phyloP scores from a whole-genome alignment of 2,113 vertebrate species.

The Paracanthobrama guichenoti region DNA sequence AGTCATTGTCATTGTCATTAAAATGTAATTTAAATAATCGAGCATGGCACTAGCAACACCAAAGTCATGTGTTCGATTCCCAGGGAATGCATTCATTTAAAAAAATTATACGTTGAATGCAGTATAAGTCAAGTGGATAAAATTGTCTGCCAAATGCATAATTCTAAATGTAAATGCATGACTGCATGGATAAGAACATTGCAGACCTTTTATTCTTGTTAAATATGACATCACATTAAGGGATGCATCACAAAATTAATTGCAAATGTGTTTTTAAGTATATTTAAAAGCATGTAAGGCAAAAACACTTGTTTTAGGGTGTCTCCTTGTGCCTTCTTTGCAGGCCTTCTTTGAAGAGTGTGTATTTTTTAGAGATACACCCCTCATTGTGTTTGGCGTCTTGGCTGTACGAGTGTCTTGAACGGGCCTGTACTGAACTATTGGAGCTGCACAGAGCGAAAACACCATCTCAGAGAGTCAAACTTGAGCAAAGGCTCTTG shows the following conservation, averaged over 20 bases:
- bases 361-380: slow-evolving; percentile 77
- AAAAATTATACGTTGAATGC: no score
- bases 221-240: background rate
- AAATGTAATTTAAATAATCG: no score
- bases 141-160: no score
- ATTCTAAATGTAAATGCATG: no score
- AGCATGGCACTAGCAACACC: no score
- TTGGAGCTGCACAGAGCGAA: slow-evolving; percentile 59
- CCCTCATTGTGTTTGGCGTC: slow-evolving; percentile 72
- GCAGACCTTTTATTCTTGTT: background rate
- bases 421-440: slow-evolving; percentile 69
- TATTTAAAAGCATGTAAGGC: background rate
- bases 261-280: background rate
- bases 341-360: slow-evolving; percentile 71
- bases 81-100: no score
- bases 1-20: no score
- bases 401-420: slow-evolving; percentile 65
- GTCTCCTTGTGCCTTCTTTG: slow-evolving; percentile 42
- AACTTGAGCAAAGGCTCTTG: slow-evolving; percentile 68
- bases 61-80: no score
- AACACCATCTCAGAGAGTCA: slow-evolving; percentile 54
- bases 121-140: no score
- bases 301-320: background rate
- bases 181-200: no score
- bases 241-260: background rate